Conservation (phyloP, 2,113 vertebrate species). For the Microcebus ravelobensis region DNA sequence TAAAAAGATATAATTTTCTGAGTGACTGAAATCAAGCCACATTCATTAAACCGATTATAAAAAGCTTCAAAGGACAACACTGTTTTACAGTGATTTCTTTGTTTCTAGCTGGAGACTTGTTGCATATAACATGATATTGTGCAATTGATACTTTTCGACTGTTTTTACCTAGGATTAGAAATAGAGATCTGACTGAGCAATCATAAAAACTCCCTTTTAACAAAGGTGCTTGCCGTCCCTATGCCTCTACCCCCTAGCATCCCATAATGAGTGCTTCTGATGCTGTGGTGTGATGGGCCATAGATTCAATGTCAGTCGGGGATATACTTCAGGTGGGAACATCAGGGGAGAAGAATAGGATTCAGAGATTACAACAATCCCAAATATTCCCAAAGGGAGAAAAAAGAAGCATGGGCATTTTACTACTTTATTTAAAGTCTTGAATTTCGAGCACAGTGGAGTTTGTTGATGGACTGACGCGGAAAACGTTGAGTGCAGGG, state of each 20-base stretch:
- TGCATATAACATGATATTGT: not conserved
- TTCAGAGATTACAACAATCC: not conserved
- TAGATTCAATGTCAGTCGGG: not conserved
- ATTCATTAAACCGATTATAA: not conserved
- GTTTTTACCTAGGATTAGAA: not conserved
- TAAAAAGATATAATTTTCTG: not conserved
- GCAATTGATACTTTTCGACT: not conserved
- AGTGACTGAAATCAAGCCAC: not conserved
- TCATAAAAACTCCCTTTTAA: not conserved
- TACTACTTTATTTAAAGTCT: not conserved
- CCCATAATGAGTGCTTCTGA: not conserved
- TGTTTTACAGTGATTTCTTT: slow-evolving; percentile 30
- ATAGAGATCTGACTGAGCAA: not conserved
- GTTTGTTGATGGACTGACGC: not conserved
- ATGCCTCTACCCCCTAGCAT: not conserved
- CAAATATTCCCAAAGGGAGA: not conserved
- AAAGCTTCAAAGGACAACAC: not conserved
- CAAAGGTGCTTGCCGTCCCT: not conserved
- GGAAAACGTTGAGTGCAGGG: too few species aligned
- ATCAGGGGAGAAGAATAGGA: not conserved
- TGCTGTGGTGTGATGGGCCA: accelerated
- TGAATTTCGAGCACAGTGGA: not conserved
- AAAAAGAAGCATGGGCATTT: not conserved
- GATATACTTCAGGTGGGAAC: not conserved
- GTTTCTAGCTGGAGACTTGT: not conserved